Evolutionary conservation across 2,888 invertebrate species (phyloP), one percentile per base, ranked within the genome.

Genomic region (Ecliptopera silaceata): DNA sequence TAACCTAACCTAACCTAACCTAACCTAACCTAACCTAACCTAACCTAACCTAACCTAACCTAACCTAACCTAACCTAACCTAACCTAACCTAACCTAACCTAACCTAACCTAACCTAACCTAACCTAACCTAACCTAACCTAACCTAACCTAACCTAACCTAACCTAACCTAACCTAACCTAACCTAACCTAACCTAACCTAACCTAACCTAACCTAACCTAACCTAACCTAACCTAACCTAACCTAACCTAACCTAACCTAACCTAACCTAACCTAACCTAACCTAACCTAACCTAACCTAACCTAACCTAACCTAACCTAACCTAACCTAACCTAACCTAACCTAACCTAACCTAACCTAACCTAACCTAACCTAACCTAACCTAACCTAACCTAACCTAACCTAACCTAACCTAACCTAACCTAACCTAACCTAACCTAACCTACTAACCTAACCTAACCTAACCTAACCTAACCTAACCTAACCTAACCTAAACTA

Each of bases 381-480:
- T 55, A 55, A 55, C 54, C 54, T 55, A 55, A 55, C 54, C 54
- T 55, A 55, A 55, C 54, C 54, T 55, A 55, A 55, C 54, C 54
- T 55, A 55, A 55, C 55, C 55, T 55, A 55, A 55, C 55, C 55
- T 55, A 55, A 55, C 42, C 55, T 49, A 49, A 55, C 48, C 55
- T 49, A 49, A 55, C 48, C 55, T 49, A 49, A 55, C 48, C 55
- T 49, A 49, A 55, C 48, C 56, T 50, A 50, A 50, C 50, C 56
- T 50, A 50, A 56, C 50, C 56, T 50, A 50, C 56, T 50, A 50
- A 56, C 50, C 56, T 50, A 50, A 56, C 50, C 56, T 46, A 46
- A 56, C 50, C 56, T 50, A 50, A 56, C 50, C 56, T 50, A 50
- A 56, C 56, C 56, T 56, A 56, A 56, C 56, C 56, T 56, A 56